A percentile compares a stretch with the other conserved stretches of the same genome.
Conservation (phyloP, 1,140 invertebrate genomes). For the Pristionchus pacificus region DNA sequence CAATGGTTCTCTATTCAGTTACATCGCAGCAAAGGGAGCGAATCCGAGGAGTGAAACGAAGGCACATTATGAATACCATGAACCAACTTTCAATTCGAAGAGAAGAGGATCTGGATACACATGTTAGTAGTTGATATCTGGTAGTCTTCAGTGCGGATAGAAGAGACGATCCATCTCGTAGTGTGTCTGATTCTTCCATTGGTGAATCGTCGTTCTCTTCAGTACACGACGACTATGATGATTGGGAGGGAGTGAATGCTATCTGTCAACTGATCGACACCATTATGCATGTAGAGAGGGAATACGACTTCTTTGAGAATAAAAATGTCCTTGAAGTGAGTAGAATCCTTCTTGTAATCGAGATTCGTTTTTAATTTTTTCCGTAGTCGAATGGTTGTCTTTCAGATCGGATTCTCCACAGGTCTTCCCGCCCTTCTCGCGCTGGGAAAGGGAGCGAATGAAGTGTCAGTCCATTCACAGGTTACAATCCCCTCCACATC, state of each 20-base stretch:
- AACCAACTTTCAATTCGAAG: no score
- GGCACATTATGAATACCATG: not conserved
- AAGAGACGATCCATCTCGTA: not conserved
- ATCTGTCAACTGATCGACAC: not conserved
- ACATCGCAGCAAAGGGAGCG: not conserved
- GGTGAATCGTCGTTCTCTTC: not conserved
- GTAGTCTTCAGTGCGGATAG: not conserved
- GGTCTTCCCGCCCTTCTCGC: not conserved
- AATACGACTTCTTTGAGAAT: not conserved
- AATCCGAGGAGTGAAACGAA: not conserved
- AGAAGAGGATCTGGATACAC: not conserved
- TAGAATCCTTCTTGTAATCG: no score
- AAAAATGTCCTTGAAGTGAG: not conserved
- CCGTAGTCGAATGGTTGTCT: not conserved
- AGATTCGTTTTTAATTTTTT: not conserved
- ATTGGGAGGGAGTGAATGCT: not conserved
- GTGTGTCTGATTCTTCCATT: not conserved
- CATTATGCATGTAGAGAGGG: not conserved
- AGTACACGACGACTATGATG: not conserved
- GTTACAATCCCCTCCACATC: not conserved
- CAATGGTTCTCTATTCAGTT: no score
- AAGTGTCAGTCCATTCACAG: not conserved
- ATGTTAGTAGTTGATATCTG: not conserved
- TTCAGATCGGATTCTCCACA: not conserved
- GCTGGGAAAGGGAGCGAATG: not conserved